Percentiles rank a stretch among this genome's conserved stretches.
Evolutionary conservation across 92 coral and sea anemone genomes (phyloP).

Genomic region (Chrysogorgia sp.): DNA sequence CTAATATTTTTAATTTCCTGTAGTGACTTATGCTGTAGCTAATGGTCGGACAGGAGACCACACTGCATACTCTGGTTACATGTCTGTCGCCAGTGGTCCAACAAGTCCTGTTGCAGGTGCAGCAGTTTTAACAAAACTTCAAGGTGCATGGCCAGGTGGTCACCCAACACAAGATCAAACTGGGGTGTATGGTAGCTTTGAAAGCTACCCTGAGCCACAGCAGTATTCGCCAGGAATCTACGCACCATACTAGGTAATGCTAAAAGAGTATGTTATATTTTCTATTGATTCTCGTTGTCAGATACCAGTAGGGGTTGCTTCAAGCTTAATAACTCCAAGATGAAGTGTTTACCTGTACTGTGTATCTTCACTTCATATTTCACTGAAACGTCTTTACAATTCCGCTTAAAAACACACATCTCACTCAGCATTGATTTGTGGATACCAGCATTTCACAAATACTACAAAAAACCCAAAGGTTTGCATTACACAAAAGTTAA

Average conservation of each 20-base stretch:
- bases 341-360: too few species aligned
- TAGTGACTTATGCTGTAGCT: conserved; percentile 41
- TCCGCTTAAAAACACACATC: too few species aligned
- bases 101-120: conserved; percentile 75
- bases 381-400: too few species aligned
- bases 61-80: conserved; percentile 79
- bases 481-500: too few species aligned
- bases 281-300: neutral
- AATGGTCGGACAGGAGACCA: conserved; percentile 65
- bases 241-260: conserved; percentile 42
- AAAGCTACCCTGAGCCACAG: conserved; percentile 78
- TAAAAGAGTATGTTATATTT: neutral
- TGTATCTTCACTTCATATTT: too few species aligned
- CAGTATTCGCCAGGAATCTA: conserved; percentile 89
- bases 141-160: conserved; percentile 90
- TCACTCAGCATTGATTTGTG: too few species aligned
- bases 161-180: conserved; percentile 84
- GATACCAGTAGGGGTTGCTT: neutral
- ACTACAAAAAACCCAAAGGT: too few species aligned
- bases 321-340: neutral
- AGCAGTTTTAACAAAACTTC: conserved; percentile 87
- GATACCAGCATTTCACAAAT: too few species aligned
- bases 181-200: conserved; percentile 84
- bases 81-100: conserved; percentile 84
- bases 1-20: neutral